Evolutionary conservation across 2,797 vertebrate species (phyloP), one percentile per base, ranked within the genome.

Genomic region (Calcarius lapponicus): DNA sequence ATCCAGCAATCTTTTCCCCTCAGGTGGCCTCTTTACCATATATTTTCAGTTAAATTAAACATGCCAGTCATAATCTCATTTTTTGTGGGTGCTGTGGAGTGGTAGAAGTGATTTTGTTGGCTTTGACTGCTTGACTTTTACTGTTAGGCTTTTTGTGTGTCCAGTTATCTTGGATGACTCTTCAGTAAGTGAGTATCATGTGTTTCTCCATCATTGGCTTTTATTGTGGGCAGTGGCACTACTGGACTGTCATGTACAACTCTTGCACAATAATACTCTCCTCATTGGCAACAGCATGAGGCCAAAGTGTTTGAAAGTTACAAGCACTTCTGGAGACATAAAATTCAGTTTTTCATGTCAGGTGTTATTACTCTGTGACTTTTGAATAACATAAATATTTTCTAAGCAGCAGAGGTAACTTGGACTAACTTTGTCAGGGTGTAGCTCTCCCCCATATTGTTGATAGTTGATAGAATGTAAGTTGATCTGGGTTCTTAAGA

Each of bases 121-220:
- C 17, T n/a, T 69, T 29, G 54, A 34, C 47, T 18, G 26, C 15
- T 12, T 88, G 47, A 16, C 25, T 80, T 86, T 56, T 75, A 26
- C 53, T 56, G 3, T 50, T 69, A 11, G 26, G 16, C 8, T 69
- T 69, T 80, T 24, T 14, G 22, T 65, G 38, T 29, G 34, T 50
- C 6, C 7, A 17, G 29, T 65, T 84, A 25, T 19, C 7, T 29
- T 34, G 32, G 28, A 21, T 3, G 6, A 19, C 45, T 80, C 24
- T 36, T 79, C 9, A 42, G 34, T 45, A 13, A 29, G 22, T 3
- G 3, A 58, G 20, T 17, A 8, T 32, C 6, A 2, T 0, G 1
- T 36, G 20, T 64, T 89, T 81, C 42, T 60, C 22, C 32, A 42
- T 38, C 7, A 3, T 25, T 58, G 48, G 11, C 20, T 91, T 84